phyloP scores from a whole-genome alignment of 2,888 invertebrate species.

The Pasiphila rectangulata region DNA sequence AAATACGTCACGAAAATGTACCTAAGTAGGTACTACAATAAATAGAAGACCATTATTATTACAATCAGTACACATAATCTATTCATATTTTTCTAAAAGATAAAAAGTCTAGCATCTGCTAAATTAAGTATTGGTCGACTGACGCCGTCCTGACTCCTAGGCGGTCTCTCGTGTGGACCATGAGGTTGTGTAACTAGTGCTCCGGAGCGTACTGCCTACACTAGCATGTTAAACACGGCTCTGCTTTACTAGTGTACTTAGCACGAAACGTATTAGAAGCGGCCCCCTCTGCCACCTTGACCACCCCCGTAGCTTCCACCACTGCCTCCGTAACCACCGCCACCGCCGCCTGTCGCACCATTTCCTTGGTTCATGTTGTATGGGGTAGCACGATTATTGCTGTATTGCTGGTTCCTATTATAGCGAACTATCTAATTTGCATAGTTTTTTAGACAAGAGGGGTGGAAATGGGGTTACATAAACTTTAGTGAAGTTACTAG shows the following conservation, averaged over 20 bases:
- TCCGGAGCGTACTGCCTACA: slow-evolving; percentile 81
- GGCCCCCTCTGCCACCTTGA: slow-evolving; percentile 63
- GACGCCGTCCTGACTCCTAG: slow-evolving; percentile 70
- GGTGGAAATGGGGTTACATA: too few species aligned
- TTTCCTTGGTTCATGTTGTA: slow-evolving; percentile 83
- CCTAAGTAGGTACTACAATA: slow-evolving; percentile 80
- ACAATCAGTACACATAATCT: slow-evolving; percentile 73
- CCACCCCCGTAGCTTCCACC: too few species aligned
- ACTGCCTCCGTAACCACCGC: too few species aligned
- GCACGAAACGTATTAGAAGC: slow-evolving; percentile 73
- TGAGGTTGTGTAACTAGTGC: slow-evolving; percentile 76
- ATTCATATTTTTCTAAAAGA: slow-evolving; percentile 63
- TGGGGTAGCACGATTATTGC: slow-evolving; percentile 85
- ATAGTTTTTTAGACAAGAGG: too few species aligned
- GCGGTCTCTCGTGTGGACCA: slow-evolving; percentile 75
- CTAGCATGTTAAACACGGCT: slow-evolving; percentile 77
- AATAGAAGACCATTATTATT: slow-evolving; percentile 76
- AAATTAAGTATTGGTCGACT: slow-evolving; percentile 73
- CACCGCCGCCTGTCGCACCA: too few species aligned
- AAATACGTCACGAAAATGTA: slow-evolving; percentile 72
- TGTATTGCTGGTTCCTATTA: slow-evolving; percentile 87
- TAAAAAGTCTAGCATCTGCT: slow-evolving; percentile 64
- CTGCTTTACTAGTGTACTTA: slow-evolving; percentile 81
- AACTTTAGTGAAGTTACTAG: too few species aligned
- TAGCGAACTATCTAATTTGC: too few species aligned